Conservation (phyloP, 2,113 vertebrate species). For the Nycticorax nycticorax region DNA sequence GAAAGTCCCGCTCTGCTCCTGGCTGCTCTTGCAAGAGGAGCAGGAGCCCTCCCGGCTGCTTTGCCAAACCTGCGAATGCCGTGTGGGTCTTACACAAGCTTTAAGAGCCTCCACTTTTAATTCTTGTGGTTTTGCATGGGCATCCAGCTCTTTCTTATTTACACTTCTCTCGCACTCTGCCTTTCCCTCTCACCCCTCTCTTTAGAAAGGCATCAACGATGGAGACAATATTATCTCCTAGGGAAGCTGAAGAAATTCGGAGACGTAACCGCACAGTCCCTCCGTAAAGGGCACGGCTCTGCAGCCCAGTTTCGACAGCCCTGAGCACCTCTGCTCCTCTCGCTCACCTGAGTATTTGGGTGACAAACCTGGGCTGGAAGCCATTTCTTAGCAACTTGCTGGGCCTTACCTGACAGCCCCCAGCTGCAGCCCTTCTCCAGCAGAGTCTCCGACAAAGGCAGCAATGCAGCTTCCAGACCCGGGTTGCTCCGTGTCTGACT, state of each 20-base stretch:
- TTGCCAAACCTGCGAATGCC: not conserved
- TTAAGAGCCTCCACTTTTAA: not conserved
- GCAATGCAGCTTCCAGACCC: not conserved
- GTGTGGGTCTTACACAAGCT: not conserved
- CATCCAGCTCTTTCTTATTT: not conserved
- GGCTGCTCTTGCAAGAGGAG: not conserved
- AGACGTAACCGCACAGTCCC: not conserved
- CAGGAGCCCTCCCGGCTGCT: not conserved
- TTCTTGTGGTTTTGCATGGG: not conserved
- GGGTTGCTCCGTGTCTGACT: not conserved
- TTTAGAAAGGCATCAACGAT: not conserved
- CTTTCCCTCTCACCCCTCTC: not conserved
- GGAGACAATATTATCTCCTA: not conserved
- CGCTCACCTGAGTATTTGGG: not conserved
- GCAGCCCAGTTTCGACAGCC: not conserved
- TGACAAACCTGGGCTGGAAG: not conserved
- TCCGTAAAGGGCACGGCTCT: not conserved
- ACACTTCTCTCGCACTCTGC: not conserved
- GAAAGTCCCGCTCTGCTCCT: not conserved
- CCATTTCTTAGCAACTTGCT: not conserved
- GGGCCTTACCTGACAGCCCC: not conserved
- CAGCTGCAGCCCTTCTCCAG: not conserved
- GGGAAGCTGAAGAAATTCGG: not conserved
- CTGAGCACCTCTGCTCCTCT: not conserved
- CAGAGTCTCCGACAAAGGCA: not conserved